Base-by-base conservation (phyloP, 2,797 vertebrate genomes). In the Syngnathus rostellatus region DNA sequence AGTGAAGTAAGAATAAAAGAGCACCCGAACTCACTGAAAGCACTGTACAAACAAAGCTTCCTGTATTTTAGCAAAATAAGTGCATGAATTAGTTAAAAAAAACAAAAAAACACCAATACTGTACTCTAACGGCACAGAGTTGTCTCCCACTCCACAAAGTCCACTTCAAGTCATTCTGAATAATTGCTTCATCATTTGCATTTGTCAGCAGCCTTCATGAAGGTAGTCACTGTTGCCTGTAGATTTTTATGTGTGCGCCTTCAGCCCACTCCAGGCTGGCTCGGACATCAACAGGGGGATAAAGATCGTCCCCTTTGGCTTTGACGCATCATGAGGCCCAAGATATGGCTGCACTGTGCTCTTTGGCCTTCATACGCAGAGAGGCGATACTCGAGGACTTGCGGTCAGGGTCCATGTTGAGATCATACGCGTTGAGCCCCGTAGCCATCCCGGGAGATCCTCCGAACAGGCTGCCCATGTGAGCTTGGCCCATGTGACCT, bases 311-410 rank as follows among this genome's bases (percentile, higher is more conserved):
- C 76, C 45, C 63, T 82, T 75, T 73, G 67, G 46, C 40, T 50
- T 57, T 63, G 64, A 66, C 82, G 46, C 77, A 86, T 98, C 96
- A 99, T 94, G 97, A 98, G 2, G 97, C 95, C 97, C 97, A 99
- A 68, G 97, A 99, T 85, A 99, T 99, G 67, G 97, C 97, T 0
- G 97, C 97, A 6, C 97, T 99, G 93, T 99, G 97, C 93, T 99
- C 97, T 87, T 99, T 99, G 54, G 97, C 97, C 79, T 99, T 99
- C 96, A 99, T 98, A 83, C 97, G 92, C 82, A 99, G 90, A 39
- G 96, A 89, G 0, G 96, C 97, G 2, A 99, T 99, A 87, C 97
- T 99, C 70, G 97, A 99, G 38, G 92, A 97, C 90, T 98, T 99
- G 89, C 96, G 94, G 89, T 99, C 97, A 0, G 97, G 96, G 90